These are phyloP conservation scores for Caenorhabditis drosophilae DNA, from an alignment of 2,888 invertebrate genomes.

Conservation along the genomic window DNA sequence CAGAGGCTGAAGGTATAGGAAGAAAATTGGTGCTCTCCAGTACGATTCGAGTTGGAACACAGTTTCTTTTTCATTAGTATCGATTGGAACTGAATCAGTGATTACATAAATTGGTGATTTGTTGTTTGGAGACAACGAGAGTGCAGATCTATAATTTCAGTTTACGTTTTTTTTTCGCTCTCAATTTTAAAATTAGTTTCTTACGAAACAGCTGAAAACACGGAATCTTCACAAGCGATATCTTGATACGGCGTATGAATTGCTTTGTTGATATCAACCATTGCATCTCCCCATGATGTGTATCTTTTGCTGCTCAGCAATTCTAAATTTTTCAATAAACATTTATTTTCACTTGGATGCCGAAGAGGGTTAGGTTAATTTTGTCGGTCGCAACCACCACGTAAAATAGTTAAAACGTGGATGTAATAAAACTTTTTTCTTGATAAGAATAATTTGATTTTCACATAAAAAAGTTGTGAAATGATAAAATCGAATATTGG, in stretches of 20 bases:
- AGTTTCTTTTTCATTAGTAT: slow-evolving; percentile 40
- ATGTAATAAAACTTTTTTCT: no score
- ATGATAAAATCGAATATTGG: slow-evolving; percentile 2
- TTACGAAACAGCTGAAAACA: slow-evolving; percentile 44
- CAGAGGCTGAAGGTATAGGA: slow-evolving; percentile 44
- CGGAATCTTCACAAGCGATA: slow-evolving; percentile 44
- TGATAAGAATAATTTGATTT: no score
- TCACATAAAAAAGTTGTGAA: no score
- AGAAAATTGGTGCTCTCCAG: slow-evolving; percentile 53
- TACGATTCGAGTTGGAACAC: slow-evolving; percentile 52
- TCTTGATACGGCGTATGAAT: slow-evolving; percentile 24
- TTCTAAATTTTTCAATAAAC: slow-evolving; percentile 17
- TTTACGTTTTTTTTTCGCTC: neutral
- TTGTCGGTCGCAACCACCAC: neutral
- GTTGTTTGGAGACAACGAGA: slow-evolving; percentile 37
- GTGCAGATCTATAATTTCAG: slow-evolving; percentile 37
- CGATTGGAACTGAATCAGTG: slow-evolving; percentile 56
- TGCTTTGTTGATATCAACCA: slow-evolving; percentile 29
- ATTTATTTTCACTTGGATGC: neutral
- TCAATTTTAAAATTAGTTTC: slow-evolving; percentile 7
- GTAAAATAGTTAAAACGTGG: slow-evolving; percentile 5
- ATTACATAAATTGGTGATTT: slow-evolving; percentile 57
- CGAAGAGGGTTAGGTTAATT: no score
- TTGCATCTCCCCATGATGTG: slow-evolving; percentile 15
- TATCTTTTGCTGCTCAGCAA: slow-evolving; percentile 29